Evolutionary conservation across 2,113 vertebrate species (phyloP).

Genomic region (Siniperca chuatsi): DNA sequence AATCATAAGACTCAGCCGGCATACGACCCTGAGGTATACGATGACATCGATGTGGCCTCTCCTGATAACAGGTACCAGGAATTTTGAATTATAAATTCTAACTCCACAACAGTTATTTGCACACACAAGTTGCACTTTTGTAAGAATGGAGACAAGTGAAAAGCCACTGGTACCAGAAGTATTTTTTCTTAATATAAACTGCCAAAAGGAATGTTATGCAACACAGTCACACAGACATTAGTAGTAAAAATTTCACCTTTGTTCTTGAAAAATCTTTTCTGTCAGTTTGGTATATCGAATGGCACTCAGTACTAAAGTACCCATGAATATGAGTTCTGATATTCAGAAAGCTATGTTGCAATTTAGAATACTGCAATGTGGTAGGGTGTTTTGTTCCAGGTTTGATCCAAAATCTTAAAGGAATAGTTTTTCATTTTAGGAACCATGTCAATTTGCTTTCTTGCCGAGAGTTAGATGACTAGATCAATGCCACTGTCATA

Average conservation of each 20-base stretch:
- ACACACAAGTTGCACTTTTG: not conserved
- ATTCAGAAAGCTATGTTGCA: no score
- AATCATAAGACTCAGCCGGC: slow-evolving; percentile 49
- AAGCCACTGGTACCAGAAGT: not conserved
- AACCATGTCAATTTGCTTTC: not conserved
- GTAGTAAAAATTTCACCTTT: not conserved
- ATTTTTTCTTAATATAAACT: not conserved
- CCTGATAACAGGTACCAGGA: slow-evolving; percentile 76
- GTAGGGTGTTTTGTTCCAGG: not conserved
- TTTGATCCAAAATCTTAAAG: not conserved
- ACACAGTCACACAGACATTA: not conserved
- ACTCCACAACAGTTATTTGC: not conserved
- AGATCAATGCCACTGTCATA: not conserved
- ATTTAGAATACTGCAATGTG: not conserved
- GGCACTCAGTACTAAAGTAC: no score
- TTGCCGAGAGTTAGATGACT: not conserved
- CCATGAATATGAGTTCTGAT: no score
- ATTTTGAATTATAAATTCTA: not conserved
- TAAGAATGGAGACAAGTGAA: slow-evolving; percentile 26
- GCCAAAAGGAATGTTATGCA: not conserved
- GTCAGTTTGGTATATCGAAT: no score
- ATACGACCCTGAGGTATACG: slow-evolving; percentile 89
- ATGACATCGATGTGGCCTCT: slow-evolving; percentile 90
- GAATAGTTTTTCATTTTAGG: not conserved
- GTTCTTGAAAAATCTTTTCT: no score